A percentile compares a stretch with the other conserved stretches of the same genome.
phyloP scores from a whole-genome alignment of 1,140 invertebrate genomes.

The Drosophila micromelanica region DNA sequence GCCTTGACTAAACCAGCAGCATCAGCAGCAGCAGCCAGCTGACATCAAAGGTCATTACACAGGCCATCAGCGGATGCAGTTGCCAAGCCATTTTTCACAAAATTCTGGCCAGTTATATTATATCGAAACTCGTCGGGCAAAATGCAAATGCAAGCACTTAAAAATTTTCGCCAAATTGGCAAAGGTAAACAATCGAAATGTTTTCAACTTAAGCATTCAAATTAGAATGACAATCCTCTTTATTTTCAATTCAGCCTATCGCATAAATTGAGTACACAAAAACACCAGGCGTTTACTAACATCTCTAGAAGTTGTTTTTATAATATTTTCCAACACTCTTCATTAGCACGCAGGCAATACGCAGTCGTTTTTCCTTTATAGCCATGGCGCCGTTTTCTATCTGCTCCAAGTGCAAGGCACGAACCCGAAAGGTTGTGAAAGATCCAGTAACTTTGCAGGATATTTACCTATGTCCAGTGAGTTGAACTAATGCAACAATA shows the following conservation, averaged over 20 bases:
- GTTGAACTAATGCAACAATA: background rate
- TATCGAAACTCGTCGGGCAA: constrained; percentile 8
- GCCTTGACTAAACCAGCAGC: constrained; percentile 62
- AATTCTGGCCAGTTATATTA: constrained; percentile 21
- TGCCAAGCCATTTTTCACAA: constrained; percentile 49
- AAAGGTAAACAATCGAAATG: constrained; percentile 32
- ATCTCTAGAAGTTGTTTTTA: background rate
- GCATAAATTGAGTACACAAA: background rate
- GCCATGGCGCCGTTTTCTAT: constrained; percentile 51
- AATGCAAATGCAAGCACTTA: constrained; percentile 73
- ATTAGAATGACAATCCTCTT: background rate
- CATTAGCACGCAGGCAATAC: background rate
- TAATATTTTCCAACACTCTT: constrained; percentile 13
- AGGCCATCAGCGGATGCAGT: constrained; percentile 45
- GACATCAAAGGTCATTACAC: constrained; percentile 68
- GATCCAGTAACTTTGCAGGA: constrained; percentile 24
- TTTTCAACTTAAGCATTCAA: background rate
- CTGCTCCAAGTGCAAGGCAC: constrained; percentile 34
- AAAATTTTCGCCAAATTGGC: constrained; percentile 60
- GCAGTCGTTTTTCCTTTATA: background rate
- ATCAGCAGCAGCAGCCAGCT: constrained; percentile 41
- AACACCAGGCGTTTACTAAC: background rate
- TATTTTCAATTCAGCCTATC: background rate
- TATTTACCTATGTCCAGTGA: constrained; percentile 58
- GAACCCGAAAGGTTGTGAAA: constrained; percentile 42